These are phyloP conservation scores for Agapostemon virescens DNA, from an alignment of 2,888 invertebrate genomes.

Conservation along the genomic window DNA sequence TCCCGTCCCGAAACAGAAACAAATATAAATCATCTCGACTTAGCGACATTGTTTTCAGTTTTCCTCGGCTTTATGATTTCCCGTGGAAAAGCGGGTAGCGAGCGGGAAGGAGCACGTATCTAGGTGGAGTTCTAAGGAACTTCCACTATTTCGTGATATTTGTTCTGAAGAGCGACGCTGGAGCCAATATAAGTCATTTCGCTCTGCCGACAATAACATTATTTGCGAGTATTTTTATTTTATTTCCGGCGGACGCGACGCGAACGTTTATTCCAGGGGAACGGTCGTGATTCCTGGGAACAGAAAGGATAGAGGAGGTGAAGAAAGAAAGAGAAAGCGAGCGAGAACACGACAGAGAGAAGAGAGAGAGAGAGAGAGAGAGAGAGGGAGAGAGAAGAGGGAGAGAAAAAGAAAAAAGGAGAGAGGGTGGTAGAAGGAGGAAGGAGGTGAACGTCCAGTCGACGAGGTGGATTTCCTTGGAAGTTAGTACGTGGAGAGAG, in stretches of 20 bases:
- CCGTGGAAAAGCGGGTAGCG: background rate
- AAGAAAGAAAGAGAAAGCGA: background rate
- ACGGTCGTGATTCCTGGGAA: constrained; percentile 36
- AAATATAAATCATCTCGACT: constrained; percentile 18
- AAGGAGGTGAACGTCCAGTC: constrained; percentile 62
- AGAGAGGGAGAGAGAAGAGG: background rate
- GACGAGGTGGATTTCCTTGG: constrained; percentile 67
- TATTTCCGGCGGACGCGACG: constrained; percentile 33
- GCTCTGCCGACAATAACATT: constrained; percentile 46
- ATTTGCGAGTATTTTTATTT: constrained; percentile 44
- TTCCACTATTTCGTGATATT: constrained; percentile 44
- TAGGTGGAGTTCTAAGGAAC: constrained; percentile 8
- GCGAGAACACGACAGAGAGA: background rate
- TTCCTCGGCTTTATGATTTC: background rate
- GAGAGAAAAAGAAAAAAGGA: background rate
- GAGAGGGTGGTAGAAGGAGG: constrained; percentile 23
- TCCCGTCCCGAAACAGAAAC: background rate
- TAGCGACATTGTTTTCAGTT: constrained; percentile 18
- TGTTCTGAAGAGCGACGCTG: constrained; percentile 27
- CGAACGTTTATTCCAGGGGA: constrained; percentile 36
- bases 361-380: background rate
- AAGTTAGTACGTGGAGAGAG: constrained; percentile 69
- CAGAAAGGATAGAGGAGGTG: background rate
- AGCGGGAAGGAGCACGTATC: background rate
- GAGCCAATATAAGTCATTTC: constrained; percentile 48